A percentile compares a stretch with the other conserved stretches of the same genome.
phyloP scores from a whole-genome alignment of 2,888 invertebrate species.

The Malacosoma neustria region DNA sequence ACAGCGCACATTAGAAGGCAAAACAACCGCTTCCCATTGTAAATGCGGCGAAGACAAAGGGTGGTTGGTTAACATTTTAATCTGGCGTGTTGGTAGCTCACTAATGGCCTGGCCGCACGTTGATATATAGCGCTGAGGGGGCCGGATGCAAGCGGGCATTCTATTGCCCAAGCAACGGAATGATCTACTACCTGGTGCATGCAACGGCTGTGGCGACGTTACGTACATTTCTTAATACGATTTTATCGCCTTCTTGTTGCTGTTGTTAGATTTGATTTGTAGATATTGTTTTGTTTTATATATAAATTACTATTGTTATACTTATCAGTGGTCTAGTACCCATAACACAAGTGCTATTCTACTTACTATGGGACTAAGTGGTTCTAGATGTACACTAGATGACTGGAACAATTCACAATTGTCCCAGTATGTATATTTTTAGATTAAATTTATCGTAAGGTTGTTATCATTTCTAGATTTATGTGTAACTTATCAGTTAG shows the following conservation, averaged over 20 bases:
- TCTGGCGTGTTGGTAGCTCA: slow-evolving; percentile 35
- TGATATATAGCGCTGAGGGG: slow-evolving; percentile 30
- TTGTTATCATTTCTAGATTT: too few species aligned
- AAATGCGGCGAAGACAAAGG: slow-evolving; percentile 43
- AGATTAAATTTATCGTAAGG: too few species aligned
- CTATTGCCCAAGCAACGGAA: slow-evolving; percentile 30
- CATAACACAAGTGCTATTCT: too few species aligned
- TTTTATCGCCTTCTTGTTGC: slow-evolving; percentile 15
- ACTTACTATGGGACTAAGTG: too few species aligned
- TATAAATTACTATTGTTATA: too few species aligned
- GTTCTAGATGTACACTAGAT: too few species aligned
- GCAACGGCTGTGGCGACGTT: slow-evolving; percentile 1
- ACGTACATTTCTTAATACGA: slow-evolving; percentile 12
- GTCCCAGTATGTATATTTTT: too few species aligned
- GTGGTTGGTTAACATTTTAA: slow-evolving; percentile 56
- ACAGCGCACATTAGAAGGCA: slow-evolving; percentile 31
- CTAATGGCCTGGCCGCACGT: slow-evolving; percentile 36
- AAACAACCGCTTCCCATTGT: slow-evolving; percentile 37
- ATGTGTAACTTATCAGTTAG: too few species aligned
- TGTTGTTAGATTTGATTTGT: background rate
- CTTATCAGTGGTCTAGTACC: too few species aligned
- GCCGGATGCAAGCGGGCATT: slow-evolving; percentile 35
- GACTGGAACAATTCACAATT: too few species aligned
- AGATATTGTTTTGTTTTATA: too few species aligned
- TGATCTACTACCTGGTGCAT: slow-evolving; percentile 36